Evolutionary conservation across 2,797 vertebrate genomes (phyloP).

Genomic region (Poeciliopsis gracilis): DNA sequence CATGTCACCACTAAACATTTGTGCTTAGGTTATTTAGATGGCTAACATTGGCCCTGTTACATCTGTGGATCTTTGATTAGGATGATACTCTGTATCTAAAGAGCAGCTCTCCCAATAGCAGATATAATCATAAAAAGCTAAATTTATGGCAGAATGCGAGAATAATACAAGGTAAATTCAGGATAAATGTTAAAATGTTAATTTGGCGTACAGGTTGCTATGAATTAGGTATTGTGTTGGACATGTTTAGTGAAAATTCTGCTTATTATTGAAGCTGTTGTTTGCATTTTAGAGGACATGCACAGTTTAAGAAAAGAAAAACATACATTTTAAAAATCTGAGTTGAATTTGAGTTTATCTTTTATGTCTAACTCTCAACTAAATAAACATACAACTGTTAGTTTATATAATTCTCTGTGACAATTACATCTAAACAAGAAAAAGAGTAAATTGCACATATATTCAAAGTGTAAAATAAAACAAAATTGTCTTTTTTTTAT

Average conservation of each 20-base stretch:
- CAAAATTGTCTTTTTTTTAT: background rate
- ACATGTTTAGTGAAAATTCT: background rate
- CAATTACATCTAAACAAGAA: background rate
- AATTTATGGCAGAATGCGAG: constrained; percentile 13
- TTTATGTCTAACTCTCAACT: background rate
- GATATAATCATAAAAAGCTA: constrained; percentile 3
- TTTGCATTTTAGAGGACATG: background rate
- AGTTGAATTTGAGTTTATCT: background rate
- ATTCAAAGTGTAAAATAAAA: background rate
- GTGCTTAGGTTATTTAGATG: background rate
- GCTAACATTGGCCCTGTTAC: background rate
- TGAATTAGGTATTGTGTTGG: background rate
- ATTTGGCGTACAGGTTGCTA: constrained; percentile 14
- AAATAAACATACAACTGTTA: background rate
- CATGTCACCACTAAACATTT: background rate
- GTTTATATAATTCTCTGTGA: background rate
- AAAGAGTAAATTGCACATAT: background rate
- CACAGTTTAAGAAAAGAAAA: background rate
- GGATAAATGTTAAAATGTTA: constrained; percentile 10
- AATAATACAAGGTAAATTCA: constrained; percentile 31
- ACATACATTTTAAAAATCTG: background rate
- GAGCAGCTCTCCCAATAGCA: constrained; percentile 19
- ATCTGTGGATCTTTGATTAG: constrained; percentile 15
- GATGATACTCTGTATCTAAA: constrained; percentile 19
- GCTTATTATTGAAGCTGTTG: background rate